Conservation (phyloP, 2,888 invertebrate genomes). For the Hedychridium roseum region DNA sequence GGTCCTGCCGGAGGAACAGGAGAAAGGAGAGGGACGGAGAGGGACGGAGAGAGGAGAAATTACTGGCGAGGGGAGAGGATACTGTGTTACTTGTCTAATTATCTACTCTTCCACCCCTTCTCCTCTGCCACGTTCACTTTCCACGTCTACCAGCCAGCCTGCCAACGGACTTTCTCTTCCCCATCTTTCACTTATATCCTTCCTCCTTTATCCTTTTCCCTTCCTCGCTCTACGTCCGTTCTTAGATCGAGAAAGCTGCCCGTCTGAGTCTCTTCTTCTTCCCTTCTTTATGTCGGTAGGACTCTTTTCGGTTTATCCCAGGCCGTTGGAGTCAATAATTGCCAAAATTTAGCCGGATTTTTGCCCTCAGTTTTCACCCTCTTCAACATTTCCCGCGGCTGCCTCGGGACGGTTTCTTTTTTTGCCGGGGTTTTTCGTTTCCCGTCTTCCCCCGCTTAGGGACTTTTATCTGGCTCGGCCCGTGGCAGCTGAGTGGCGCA, state of each 20-base stretch:
- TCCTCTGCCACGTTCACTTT: slow-evolving; percentile 39
- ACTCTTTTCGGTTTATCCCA: slow-evolving; percentile 4
- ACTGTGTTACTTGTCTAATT: slow-evolving; percentile 59
- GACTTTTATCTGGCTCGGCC: slow-evolving; percentile 4
- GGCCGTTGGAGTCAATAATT: slow-evolving; percentile 3
- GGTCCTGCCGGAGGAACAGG: slow-evolving; percentile 17
- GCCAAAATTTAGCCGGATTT: too few relatives aligned
- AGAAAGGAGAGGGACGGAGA: slow-evolving; percentile 12
- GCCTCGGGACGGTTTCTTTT: slow-evolving; percentile 4
- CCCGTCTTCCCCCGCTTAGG: slow-evolving; percentile 4
- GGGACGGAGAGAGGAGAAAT: slow-evolving; percentile 10
- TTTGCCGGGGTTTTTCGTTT: background rate
- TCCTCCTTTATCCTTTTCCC: slow-evolving; percentile 8
- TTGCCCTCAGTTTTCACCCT: too few relatives aligned
- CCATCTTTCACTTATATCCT: background rate
- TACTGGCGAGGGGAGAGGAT: slow-evolving; percentile 26
- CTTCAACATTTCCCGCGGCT: background rate
- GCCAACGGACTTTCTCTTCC: slow-evolving; percentile 2
- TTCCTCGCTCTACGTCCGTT: slow-evolving; percentile 1
- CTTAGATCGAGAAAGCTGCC: too few relatives aligned
- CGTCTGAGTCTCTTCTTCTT: slow-evolving; percentile 14
- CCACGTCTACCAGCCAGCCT: slow-evolving; percentile 28
- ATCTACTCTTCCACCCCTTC: slow-evolving; percentile 45
- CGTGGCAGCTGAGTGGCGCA: slow-evolving; percentile 23
- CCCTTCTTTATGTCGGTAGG: slow-evolving; percentile 1